Base-by-base conservation (phyloP, 2,797 vertebrate species). In the Melanotaenia parkinsoni region DNA sequence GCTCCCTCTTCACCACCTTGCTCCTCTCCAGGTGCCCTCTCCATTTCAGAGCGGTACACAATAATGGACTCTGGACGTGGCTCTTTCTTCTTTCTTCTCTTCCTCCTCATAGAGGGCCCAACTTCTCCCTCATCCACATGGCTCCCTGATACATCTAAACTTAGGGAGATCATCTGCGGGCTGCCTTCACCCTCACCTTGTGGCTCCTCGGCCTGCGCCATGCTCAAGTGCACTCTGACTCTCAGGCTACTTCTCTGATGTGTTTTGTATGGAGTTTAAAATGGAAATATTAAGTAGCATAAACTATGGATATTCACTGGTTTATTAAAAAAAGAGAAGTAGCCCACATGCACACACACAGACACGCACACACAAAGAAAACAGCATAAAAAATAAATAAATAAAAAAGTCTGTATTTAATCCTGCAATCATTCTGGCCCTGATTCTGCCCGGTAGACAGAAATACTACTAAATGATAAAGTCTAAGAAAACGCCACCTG, bases 41-140 rank as follows among this genome's bases (percentile, higher is more conserved):
- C 97, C n/a, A 89, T 93, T 22, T 98, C 98, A 0, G 97, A 97
- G 8, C 96, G 94, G 89, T 97, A 99, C 18, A 99, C 94, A 16
- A 99, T 99, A 64, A 99, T 96, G 65, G 98, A 99, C 89, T 98
- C 97, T 0, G 98, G 98, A 4, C 97, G 95, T 0, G 95, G 93
- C 78, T 98, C 97, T 77, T 95, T 97, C 94, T 95, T 98, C 86
- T 95, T 98, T 84, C 93, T 98, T 93, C 94, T 97, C 91, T 96
- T 98, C 91, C 95, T 95, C 79, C 95, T 93, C n/a, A 97, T 87
- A 26, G 95, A 94, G 3, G 94, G 94, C 63, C 96, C 96, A 18
- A 88, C 94, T 77, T 95, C 96, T 67, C 91, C 90, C 1, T 92
- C 91, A 4, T 93, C 90, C 0, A 76, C 68, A 0, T 90, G 89